Conservation (phyloP, 2,113 vertebrate species). For the Archilochus colubris region DNA sequence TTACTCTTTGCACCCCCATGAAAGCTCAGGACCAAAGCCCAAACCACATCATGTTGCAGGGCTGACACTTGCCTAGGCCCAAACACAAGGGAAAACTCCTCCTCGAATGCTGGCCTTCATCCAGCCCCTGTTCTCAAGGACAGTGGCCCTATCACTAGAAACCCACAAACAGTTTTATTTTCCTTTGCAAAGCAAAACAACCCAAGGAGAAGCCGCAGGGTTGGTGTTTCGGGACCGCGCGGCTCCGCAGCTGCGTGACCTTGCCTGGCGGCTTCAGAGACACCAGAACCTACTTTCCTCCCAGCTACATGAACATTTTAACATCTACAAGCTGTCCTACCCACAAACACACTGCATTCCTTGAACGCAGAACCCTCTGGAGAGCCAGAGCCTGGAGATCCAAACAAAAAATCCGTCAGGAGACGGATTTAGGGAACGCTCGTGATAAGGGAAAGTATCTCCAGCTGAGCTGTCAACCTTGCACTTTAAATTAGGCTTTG, state of each 20-base stretch:
- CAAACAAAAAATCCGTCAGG: not conserved
- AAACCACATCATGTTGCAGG: accelerated
- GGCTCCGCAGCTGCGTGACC: not conserved
- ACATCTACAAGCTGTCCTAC: not conserved
- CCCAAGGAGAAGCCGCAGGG: not conserved
- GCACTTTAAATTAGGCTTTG: constrained; percentile 21
- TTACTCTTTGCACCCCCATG: accelerated
- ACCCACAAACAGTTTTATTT: not conserved
- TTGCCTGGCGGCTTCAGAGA: not conserved
- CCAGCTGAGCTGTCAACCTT: constrained; percentile 17
- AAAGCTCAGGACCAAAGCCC: accelerated
- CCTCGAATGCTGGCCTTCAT: not conserved
- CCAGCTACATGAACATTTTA: not conserved
- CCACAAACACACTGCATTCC: not conserved
- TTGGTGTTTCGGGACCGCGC: not conserved
- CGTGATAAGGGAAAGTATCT: not conserved
- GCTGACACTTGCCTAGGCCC: not conserved
- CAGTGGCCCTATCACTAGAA: not conserved
- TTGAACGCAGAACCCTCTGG: not conserved
- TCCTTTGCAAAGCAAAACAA: not conserved
- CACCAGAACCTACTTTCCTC: accelerated
- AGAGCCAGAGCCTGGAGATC: not conserved
- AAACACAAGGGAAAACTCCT: not conserved
- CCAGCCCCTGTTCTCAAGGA: not conserved
- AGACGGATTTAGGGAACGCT: not conserved